These are phyloP conservation scores for Stenchaetothrips biformis DNA, from an alignment of 2,888 invertebrate genomes.

Conservation along the genomic window DNA sequence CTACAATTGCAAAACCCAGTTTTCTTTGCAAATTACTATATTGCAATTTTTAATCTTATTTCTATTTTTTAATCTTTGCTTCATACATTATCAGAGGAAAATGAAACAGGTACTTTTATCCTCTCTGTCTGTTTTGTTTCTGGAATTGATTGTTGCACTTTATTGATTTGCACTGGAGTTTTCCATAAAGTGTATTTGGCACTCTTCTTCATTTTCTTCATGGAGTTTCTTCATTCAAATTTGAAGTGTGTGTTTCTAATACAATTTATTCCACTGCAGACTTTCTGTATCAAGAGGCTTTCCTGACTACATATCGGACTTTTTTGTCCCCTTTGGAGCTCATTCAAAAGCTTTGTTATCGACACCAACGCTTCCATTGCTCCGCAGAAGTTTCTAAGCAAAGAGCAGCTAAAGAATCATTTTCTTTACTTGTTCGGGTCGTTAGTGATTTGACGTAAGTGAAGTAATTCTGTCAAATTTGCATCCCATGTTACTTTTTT, in stretches of 20 bases:
- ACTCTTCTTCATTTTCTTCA: conserved; percentile 25
- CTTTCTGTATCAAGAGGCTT: conserved; percentile 94
- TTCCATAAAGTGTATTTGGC: not conserved
- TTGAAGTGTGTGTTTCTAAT: conserved; percentile 19
- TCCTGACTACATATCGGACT: conserved; percentile 94
- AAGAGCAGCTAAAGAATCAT: conserved; percentile 77
- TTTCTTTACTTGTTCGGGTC: conserved; percentile 87
- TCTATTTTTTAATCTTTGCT: conserved; percentile 38
- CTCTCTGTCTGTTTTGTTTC: not conserved
- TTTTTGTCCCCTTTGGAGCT: conserved; percentile 85
- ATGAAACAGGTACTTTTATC: conserved; percentile 47
- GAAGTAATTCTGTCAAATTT: conserved; percentile 25
- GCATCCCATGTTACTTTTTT: not conserved
- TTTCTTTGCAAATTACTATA: conserved; percentile 19
- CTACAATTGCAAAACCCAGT: conserved; percentile 29
- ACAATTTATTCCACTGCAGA: conserved; percentile 51
- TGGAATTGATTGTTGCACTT: conserved; percentile 28
- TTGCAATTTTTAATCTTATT: conserved; percentile 30
- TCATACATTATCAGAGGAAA: conserved; percentile 45
- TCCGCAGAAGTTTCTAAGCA: conserved; percentile 64
- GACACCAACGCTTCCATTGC: conserved; percentile 69
- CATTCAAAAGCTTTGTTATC: conserved; percentile 76
- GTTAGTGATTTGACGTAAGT: conserved; percentile 95
- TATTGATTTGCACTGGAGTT: not conserved
- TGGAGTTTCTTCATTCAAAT: not conserved